Conservation (phyloP, 2,888 invertebrate species). For the Automeris io region DNA sequence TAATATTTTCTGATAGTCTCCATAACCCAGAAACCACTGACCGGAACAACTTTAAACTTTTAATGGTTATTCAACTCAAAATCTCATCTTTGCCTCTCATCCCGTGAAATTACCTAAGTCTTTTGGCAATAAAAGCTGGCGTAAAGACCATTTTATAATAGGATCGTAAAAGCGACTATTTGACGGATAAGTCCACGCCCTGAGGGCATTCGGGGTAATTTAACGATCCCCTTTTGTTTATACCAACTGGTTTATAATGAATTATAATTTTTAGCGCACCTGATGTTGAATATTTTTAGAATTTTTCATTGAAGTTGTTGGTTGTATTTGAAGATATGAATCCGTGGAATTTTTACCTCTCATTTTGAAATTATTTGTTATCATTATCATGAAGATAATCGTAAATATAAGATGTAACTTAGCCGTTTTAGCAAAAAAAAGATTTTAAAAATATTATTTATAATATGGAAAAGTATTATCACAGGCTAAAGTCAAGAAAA, state of each 20-base stretch:
- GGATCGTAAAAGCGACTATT: constrained; percentile 64
- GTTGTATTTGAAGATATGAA: too few species aligned
- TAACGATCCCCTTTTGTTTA: constrained; percentile 54
- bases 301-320: too few species aligned
- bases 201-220: constrained; percentile 58
- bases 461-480: too few species aligned
- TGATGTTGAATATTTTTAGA: too few species aligned
- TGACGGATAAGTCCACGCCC: constrained; percentile 37
- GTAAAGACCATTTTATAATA: constrained; percentile 76
- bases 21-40: constrained; percentile 33
- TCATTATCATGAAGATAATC: too few species aligned
- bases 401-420: too few species aligned
- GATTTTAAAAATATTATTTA: too few species aligned
- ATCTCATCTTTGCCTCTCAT: constrained; percentile 60
- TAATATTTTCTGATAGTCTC: constrained; percentile 23
- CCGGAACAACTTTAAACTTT: constrained; percentile 63
- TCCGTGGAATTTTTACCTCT: too few species aligned
- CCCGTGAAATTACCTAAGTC: constrained; percentile 74
- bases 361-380: too few species aligned
- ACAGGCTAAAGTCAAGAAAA: too few species aligned
- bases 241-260: constrained; percentile 44
- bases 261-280: constrained; percentile 42
- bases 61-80: constrained; percentile 58
- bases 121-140: constrained; percentile 69
- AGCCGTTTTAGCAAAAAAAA: too few species aligned